phyloP scores from a whole-genome alignment of 2,888 invertebrate genomes.

The Mesoligia furuncula region DNA sequence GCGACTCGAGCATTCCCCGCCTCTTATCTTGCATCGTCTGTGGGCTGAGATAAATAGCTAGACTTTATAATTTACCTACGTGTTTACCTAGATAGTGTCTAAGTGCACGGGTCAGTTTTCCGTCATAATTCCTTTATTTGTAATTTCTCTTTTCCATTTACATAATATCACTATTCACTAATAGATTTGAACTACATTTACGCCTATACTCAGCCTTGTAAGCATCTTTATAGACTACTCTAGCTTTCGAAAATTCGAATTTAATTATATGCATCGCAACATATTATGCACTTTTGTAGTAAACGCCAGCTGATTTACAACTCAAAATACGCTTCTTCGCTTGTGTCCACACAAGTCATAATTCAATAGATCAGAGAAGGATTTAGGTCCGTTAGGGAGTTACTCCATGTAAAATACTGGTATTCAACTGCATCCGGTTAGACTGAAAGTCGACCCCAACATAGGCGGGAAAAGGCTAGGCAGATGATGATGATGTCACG shows the following conservation, averaged over 20 bases:
- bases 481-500: not conserved
- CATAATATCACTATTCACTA: slow-evolving; percentile 10
- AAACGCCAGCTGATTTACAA: not conserved
- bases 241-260: slow-evolving; percentile 1
- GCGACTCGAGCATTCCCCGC: slow-evolving; percentile 7
- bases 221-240: not conserved
- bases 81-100: slow-evolving; percentile 28
- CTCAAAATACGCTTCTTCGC: not conserved
- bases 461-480: not conserved
- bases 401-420: too few species aligned
- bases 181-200: not conserved
- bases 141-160: slow-evolving; percentile 6
- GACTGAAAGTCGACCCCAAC: not conserved
- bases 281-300: not conserved
- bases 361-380: not conserved
- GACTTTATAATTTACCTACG: slow-evolving; percentile 30
- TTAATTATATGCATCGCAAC: slow-evolving; percentile 9
- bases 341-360: not conserved
- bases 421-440: too few species aligned
- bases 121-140: not conserved
- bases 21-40: slow-evolving; percentile 34
- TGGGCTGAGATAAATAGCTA: slow-evolving; percentile 20
- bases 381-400: too few species aligned
- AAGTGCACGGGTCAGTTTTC: slow-evolving; percentile 27
- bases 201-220: not conserved